Percentiles rank a stretch among this genome's conserved stretches.
phyloP scores from a whole-genome alignment of 2,797 vertebrate genomes.

The Phalloptychus januarius region DNA sequence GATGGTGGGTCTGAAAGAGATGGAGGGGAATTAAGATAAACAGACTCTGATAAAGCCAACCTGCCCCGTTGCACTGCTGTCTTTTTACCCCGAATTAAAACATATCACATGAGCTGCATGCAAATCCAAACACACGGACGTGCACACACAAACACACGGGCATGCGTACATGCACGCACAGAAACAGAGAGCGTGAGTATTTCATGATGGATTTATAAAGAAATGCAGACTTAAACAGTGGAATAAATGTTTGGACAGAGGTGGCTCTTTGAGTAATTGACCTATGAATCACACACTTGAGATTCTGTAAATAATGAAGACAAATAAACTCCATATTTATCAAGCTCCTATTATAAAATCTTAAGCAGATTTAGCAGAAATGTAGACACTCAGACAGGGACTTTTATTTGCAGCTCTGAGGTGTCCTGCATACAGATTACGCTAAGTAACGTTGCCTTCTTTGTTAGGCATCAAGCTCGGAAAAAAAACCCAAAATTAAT shows the following conservation, averaged over 20 bases:
- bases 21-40: constrained; percentile 80
- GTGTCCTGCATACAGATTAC: constrained; percentile 64
- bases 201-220: constrained; percentile 75
- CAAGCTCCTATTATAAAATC: constrained; percentile 67
- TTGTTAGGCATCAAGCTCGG: constrained; percentile 29
- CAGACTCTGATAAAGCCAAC: constrained; percentile 72
- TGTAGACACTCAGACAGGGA: constrained; percentile 59
- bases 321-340: constrained; percentile 75
- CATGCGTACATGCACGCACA: constrained; percentile 13
- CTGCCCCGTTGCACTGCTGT: constrained; percentile 56
- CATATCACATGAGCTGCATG: constrained; percentile 60
- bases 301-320: constrained; percentile 75
- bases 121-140: constrained; percentile 21
- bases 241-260: constrained; percentile 76
- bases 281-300: constrained; percentile 76
- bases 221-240: constrained; percentile 64
- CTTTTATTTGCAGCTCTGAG: constrained; percentile 49
- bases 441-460: constrained; percentile 21
- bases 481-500: constrained; percentile 27
- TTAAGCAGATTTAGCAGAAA: constrained; percentile 70
- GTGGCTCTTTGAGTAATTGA: constrained; percentile 77
- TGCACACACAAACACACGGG: constrained; percentile 29
- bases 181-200: constrained; percentile 43
- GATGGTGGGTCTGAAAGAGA: constrained; percentile 74
- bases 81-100: constrained; percentile 75